Evolutionary conservation across 2,888 invertebrate genomes (phyloP), one percentile per base, ranked within the genome.

Genomic region (Sminthurides aquaticus): DNA sequence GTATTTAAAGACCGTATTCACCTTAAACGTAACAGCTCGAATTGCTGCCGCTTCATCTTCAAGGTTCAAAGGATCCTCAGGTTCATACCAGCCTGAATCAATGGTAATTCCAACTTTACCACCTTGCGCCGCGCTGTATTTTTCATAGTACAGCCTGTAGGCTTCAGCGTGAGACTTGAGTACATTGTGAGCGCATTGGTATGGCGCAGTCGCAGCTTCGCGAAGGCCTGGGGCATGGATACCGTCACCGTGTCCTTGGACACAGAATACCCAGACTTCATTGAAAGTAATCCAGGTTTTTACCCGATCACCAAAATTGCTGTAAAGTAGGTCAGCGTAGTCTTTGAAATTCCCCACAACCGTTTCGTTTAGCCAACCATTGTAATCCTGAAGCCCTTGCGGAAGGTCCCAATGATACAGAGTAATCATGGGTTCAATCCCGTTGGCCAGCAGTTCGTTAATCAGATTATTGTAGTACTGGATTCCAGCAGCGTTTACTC

Each of bases 331-430:
- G 3, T 58, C 34, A 3, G 71, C 66, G 54, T 67, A 71, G 55
- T 68, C 63, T 54, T 55, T 55, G 59, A 62, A 71, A 49, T 69
- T 59, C 1, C 62, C 43, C 8, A 68, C 48, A 20, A 66, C 61
- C 18, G 60, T 26, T 34, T 64, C 65, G 48, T 66, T 67, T 5
- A 26, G 29, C 71, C 71, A 71, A 2, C 69, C 69, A 11, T 80
- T 80, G 58, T 80, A 80, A 3, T 75, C 75, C 26, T 74, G 71
- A 5, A 69, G 66, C 5, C 81, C 78, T 64, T 81, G 80, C 0
- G 84, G 84, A 49, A 83, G 75, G 73, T 84, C 84, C 80, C 82
- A 84, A 58, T 82, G 82, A 2, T 84, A 65, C n/a, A 68, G 48
- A 15, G 65, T 65, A 18, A 72, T 64, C 54, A 72, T 66, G 3